A percentile compares a stretch with the other conserved stretches of the same genome.
These are phyloP conservation scores for Notolabrus celidotus DNA, from an alignment of 2,797 vertebrate species.

Conservation along the genomic window DNA sequence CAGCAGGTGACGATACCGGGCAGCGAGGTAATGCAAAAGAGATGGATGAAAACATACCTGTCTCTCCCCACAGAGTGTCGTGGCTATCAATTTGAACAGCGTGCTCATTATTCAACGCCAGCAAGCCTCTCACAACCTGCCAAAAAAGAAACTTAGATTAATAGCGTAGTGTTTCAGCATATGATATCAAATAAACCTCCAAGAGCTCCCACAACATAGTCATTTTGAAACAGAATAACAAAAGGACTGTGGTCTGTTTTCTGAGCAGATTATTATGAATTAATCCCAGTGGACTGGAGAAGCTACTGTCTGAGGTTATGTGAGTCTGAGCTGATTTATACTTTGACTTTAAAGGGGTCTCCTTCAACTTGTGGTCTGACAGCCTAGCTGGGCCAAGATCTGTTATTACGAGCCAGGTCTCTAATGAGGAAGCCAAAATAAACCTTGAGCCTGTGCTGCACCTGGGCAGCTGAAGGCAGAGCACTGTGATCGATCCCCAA, in stretches of 20 bases:
- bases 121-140: slow-evolving; percentile 93
- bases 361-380: slow-evolving; percentile 47
- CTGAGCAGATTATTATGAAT: slow-evolving; percentile 55
- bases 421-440: slow-evolving; percentile 71
- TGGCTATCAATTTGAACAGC: slow-evolving; percentile 92
- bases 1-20: slow-evolving; percentile 61
- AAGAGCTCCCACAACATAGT: slow-evolving; percentile 39
- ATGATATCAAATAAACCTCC: slow-evolving; percentile 62
- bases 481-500: slow-evolving; percentile 47
- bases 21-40: slow-evolving; percentile 56
- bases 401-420: slow-evolving; percentile 54
- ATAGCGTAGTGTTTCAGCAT: slow-evolving; percentile 58
- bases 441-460: slow-evolving; percentile 47
- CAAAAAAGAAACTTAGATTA: slow-evolving; percentile 78
- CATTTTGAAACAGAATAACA: slow-evolving; percentile 25
- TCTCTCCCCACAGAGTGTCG: slow-evolving; percentile 98
- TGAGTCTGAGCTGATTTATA: slow-evolving; percentile 60
- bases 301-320: slow-evolving; percentile 8
- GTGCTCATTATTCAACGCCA: slow-evolving; percentile 89
- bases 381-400: slow-evolving; percentile 63
- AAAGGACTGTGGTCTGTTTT: slow-evolving; percentile 3
- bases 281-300: slow-evolving; percentile 51
- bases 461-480: slow-evolving; percentile 30
- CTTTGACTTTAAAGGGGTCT: slow-evolving; percentile 42
- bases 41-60: slow-evolving; percentile 89